phyloP scores from a whole-genome alignment of 2,888 invertebrate species.

The Omphaloscelis lunosa region DNA sequence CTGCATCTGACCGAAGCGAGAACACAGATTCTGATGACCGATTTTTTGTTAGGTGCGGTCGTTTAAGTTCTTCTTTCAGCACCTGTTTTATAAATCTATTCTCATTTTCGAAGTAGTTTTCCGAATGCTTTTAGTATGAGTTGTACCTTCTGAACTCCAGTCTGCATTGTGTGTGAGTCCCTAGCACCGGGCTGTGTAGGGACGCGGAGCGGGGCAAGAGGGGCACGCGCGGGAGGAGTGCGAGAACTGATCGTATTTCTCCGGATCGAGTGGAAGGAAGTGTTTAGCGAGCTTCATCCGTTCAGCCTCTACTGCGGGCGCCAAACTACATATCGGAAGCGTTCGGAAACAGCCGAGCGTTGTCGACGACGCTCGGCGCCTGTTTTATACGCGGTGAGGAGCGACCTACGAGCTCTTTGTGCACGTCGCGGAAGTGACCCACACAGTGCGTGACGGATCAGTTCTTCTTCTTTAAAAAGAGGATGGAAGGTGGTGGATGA shows the following conservation, averaged over 20 bases:
- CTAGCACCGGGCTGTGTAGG: not conserved
- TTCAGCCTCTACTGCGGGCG: constrained; percentile 16
- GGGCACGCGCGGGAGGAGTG: not conserved
- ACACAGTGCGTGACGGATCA: constrained; percentile 3
- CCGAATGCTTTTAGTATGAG: no score
- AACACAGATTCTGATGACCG: not conserved
- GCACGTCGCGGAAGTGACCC: constrained; percentile 12
- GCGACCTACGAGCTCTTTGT: constrained; percentile 6
- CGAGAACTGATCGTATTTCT: constrained; percentile 67
- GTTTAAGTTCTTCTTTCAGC: not conserved
- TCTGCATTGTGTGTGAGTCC: not conserved
- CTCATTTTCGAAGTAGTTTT: not conserved
- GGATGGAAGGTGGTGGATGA: no score
- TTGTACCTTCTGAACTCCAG: constrained; percentile 25
- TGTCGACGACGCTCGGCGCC: constrained; percentile 13
- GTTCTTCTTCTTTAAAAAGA: not conserved
- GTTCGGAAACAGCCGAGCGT: constrained; percentile 44
- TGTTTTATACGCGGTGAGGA: not conserved
- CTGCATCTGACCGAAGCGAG: not conserved
- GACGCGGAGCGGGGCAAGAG: not conserved
- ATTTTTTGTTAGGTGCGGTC: not conserved
- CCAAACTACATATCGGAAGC: constrained; percentile 54
- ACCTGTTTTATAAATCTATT: not conserved
- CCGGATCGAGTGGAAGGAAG: constrained; percentile 74
- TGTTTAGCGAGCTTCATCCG: constrained; percentile 70